phyloP scores from a whole-genome alignment of 2,888 invertebrate species.

The Chamaedrilus cognettii region DNA sequence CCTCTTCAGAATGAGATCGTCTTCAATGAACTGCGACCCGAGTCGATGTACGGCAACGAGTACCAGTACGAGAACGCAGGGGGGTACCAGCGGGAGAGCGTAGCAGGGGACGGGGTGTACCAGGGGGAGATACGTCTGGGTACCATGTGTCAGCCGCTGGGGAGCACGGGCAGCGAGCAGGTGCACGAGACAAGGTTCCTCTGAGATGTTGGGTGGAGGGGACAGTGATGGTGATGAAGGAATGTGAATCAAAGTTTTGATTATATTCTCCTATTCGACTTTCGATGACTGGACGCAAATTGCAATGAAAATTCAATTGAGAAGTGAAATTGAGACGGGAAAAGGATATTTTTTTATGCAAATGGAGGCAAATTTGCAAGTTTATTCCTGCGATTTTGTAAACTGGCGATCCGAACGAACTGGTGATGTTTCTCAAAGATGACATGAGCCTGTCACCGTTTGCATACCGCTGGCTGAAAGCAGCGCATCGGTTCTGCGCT shows the following conservation, averaged over 20 bases:
- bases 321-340: too few relatives aligned
- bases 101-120: not conserved
- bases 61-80: constrained; percentile 5
- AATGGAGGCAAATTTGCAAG: too few relatives aligned
- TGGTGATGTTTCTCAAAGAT: constrained; percentile 47
- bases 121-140: constrained; percentile 14
- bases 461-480: constrained; percentile 29
- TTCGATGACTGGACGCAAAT: too few relatives aligned
- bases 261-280: too few relatives aligned
- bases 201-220: not conserved
- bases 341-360: too few relatives aligned
- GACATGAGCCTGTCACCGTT: constrained; percentile 38
- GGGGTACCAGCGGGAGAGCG: constrained; percentile 2
- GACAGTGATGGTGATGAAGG: too few relatives aligned
- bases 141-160: not conserved
- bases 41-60: not conserved
- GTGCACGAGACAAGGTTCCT: constrained; percentile 11
- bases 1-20: constrained; percentile 12
- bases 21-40: constrained; percentile 11
- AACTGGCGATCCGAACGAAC: too few relatives aligned
- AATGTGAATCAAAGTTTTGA: too few relatives aligned
- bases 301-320: too few relatives aligned
- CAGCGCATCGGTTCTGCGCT: constrained; percentile 15
- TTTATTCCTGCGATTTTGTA: too few relatives aligned
- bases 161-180: constrained; percentile 8